These are phyloP conservation scores for Acropora yongei DNA, from an alignment of 64 coral and sea anemone genomes.

Conservation along the genomic window DNA sequence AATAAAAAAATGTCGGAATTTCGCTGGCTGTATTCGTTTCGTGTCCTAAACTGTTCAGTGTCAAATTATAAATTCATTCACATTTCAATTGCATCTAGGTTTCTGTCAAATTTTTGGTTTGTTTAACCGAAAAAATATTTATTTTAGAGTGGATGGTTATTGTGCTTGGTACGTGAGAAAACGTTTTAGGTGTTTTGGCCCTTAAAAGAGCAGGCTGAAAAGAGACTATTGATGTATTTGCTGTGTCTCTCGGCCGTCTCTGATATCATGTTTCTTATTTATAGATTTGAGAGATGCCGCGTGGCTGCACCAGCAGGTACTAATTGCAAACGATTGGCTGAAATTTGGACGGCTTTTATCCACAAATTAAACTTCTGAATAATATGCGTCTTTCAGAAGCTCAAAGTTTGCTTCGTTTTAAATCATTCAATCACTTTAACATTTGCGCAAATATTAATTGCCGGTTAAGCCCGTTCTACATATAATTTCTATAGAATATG, in stretches of 20 bases:
- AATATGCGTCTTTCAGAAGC: background rate
- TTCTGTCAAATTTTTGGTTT: background rate
- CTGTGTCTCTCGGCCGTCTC: background rate
- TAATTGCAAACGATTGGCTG: background rate
- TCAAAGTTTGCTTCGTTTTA: background rate
- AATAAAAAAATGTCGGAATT: too few relatives aligned
- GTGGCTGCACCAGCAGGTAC: background rate
- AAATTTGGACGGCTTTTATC: conserved; percentile 15
- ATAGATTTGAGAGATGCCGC: background rate
- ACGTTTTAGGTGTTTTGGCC: background rate
- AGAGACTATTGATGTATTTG: background rate
- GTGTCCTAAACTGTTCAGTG: too few relatives aligned
- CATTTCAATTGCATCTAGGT: background rate
- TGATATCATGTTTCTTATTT: background rate
- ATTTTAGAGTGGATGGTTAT: background rate
- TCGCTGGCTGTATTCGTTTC: too few relatives aligned
- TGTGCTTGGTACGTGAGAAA: background rate
- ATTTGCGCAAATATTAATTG: background rate
- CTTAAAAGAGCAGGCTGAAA: too few relatives aligned
- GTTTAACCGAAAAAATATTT: conserved; percentile 26
- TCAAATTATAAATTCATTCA: background rate
- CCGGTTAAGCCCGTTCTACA: background rate
- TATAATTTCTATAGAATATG: background rate
- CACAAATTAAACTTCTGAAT: conserved; percentile 22
- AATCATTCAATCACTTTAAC: background rate